These are phyloP conservation scores for Melieria omissa DNA, from an alignment of 2,888 invertebrate species.

Conservation along the genomic window DNA sequence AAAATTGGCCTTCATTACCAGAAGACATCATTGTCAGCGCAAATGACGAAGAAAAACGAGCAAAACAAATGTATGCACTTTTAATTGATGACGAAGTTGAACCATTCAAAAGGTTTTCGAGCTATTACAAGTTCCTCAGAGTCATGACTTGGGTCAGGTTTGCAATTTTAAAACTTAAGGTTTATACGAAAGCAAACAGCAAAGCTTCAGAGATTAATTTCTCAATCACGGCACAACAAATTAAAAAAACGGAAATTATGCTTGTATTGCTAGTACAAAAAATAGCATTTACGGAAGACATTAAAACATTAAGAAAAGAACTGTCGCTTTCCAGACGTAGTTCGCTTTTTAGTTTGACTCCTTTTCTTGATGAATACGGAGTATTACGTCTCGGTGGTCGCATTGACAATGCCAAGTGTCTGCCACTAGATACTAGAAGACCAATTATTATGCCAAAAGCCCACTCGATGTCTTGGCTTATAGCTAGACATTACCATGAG, in stretches of 20 bases:
- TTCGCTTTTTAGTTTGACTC: constrained; percentile 16
- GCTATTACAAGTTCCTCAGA: constrained; percentile 2
- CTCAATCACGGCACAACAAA: background rate
- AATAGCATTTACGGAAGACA: constrained; percentile 13
- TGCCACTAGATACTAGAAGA: constrained; percentile 13
- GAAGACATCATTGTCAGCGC: background rate
- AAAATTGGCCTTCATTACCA: constrained; percentile 1
- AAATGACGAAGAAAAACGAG: constrained; percentile 3
- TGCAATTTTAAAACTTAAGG: background rate
- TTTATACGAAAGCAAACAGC: background rate
- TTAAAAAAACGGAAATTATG: constrained; percentile 9
- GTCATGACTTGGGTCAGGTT: constrained; percentile 15
- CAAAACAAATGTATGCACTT: constrained; percentile 7
- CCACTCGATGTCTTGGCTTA: constrained; percentile 15
- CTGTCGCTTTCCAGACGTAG: constrained; percentile 9
- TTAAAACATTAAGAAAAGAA: constrained; percentile 8
- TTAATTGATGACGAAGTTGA: background rate
- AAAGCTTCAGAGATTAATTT: background rate
- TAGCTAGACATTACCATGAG: constrained; percentile 17
- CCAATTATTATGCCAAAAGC: constrained; percentile 17
- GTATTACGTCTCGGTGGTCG: constrained; percentile 9
- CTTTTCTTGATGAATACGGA: constrained; percentile 9
- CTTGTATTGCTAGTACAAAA: constrained; percentile 7
- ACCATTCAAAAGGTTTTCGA: constrained; percentile 19
- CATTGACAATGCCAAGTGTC: constrained; percentile 14